A percentile compares a stretch with the other conserved stretches of the same genome.
Evolutionary conservation across 2,113 vertebrate species (phyloP).

Genomic region (Nothobranchius kuhntae): DNA sequence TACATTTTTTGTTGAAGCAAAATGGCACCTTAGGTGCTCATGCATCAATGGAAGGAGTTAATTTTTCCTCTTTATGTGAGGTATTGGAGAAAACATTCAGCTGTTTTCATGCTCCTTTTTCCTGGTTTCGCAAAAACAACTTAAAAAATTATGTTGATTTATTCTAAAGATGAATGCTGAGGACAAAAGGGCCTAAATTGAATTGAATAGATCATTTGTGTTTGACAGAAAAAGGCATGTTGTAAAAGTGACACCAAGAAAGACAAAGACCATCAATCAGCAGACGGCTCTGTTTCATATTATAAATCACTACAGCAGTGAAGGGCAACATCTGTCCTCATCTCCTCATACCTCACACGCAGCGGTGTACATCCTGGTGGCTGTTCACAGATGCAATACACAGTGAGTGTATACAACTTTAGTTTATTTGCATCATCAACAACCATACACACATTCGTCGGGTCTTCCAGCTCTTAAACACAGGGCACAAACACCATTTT

Average conservation of each 20-base stretch:
- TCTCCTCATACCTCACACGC: constrained; percentile 29
- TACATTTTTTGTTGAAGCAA: too few species aligned
- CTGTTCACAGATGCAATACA: constrained; percentile 44
- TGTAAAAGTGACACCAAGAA: constrained; percentile 26
- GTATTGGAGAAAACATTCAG: too few species aligned
- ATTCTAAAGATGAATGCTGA: too few species aligned
- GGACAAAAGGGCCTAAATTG: background rate
- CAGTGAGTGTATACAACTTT: constrained; percentile 62
- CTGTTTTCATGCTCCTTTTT: too few species aligned
- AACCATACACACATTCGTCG: constrained; percentile 90
- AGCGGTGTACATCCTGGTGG: background rate
- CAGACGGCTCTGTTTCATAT: constrained; percentile 26
- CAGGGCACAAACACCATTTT: constrained; percentile 87
- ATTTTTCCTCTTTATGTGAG: too few species aligned
- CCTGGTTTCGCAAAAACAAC: too few species aligned
- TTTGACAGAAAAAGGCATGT: constrained; percentile 18
- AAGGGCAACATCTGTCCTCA: constrained; percentile 38
- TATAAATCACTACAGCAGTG: constrained; percentile 32
- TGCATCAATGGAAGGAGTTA: too few species aligned
- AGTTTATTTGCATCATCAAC: constrained; percentile 84
- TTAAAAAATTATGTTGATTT: too few species aligned
- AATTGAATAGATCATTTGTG: background rate
- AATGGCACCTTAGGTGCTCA: too few species aligned
- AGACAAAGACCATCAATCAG: constrained; percentile 50
- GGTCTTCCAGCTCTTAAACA: constrained; percentile 90